phyloP scores from a whole-genome alignment of 2,888 invertebrate species.

The Chelonus formosanus region DNA sequence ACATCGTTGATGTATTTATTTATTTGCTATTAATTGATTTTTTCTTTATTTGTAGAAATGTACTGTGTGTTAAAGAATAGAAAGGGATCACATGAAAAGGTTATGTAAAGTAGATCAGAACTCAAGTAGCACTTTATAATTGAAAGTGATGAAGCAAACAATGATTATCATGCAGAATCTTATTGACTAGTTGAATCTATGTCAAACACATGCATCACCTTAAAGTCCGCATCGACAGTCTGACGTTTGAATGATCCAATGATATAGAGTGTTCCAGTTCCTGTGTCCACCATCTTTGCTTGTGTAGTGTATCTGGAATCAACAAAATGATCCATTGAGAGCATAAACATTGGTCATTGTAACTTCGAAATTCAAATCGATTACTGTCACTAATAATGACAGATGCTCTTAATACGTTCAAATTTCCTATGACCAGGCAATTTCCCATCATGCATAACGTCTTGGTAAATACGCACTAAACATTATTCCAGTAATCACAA shows the following conservation, averaged over 20 bases:
- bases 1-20: too few relatives aligned
- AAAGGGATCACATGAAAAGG: too few relatives aligned
- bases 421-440: constrained; percentile 6
- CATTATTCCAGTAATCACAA: constrained; percentile 25
- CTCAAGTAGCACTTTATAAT: too few relatives aligned
- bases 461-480: constrained; percentile 20
- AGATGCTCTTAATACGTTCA: not conserved
- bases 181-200: not conserved
- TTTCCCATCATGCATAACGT: constrained; percentile 3
- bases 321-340: not conserved
- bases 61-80: too few relatives aligned
- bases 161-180: too few relatives aligned
- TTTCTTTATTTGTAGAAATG: too few relatives aligned
- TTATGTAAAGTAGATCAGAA: too few relatives aligned
- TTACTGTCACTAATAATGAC: too few relatives aligned
- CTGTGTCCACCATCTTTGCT: constrained; percentile 82
- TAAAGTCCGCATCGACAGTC: constrained; percentile 78
- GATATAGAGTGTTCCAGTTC: constrained; percentile 81
- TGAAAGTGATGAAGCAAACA: too few relatives aligned
- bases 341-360: too few relatives aligned
- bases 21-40: too few relatives aligned
- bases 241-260: constrained; percentile 81
- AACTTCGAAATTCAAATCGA: too few relatives aligned
- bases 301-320: constrained; percentile 74
- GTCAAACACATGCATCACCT: constrained; percentile 65